Base-by-base conservation (phyloP, 2,797 vertebrate genomes). In the Microctenopoma steveboyesi region DNA sequence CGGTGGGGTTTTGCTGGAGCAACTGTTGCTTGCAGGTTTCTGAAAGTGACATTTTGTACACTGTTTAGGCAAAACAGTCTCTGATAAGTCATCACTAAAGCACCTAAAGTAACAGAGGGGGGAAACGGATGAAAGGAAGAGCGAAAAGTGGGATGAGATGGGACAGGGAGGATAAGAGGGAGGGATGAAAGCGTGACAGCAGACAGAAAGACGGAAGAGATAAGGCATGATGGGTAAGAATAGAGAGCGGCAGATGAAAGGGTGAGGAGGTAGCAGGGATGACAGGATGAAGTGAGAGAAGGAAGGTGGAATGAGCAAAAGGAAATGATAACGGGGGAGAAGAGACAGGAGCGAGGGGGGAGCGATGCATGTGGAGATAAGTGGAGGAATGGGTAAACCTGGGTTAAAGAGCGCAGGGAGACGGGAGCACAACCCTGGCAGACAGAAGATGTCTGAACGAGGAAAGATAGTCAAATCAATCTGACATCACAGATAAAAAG, bases 111-210 rank as follows among this genome's bases (percentile, higher is more conserved):
- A 79, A 82, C 79, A 82, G 69, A 83, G 18, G 5, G 3, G 64
- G 51, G 68, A 81, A 76, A 85, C 52, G 69, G 55, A 74, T 82
- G 80, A 85, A 81, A 86, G 76, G 66, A 55, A 59, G 69, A 72
- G 72, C n/a, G 12, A 61, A 61, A 74, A 77, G 76, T 40, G 69
- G 67, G 72, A 84, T 72, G 72, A 79, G 68, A 89, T 78, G 76
- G 85, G 67, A 87, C 71, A n/a, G 64, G n/a, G 28, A 39, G 77
- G 83, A 80, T 84, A 64, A 85, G 81, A 85, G 50, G 54, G 58
- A 70, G 52, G 81, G 69, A 84, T 88, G 69, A 87, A 89, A 89
- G 82, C 46, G 9, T 80, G 72, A 79, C 74, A 82, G 66, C 15
- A 25, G 76, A 74, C 62, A 78, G 72, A 83, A 64, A 73, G 78